Base-by-base conservation (phyloP, 2,888 invertebrate species). In the Leistus spinibarbis region DNA sequence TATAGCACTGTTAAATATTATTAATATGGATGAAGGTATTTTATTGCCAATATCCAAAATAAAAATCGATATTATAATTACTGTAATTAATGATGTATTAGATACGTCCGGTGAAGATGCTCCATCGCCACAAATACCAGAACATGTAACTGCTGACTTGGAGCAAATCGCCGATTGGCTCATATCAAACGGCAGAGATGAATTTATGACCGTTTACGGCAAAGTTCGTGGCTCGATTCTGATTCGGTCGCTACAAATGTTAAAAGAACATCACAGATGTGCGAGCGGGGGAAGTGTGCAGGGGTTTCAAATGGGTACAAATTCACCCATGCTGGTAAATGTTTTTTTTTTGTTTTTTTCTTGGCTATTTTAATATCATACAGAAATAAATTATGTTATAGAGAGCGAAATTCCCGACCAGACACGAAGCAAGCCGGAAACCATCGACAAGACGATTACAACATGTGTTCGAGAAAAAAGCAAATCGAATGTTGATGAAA, bases 121-220 rank as follows among this genome's bases (percentile, higher is more conserved):
- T 22, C 88, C 89, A 1, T 88, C 92, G 20, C 90, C 90, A 71
- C 92, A 92, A 81, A 87, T 95, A 67, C 91, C 94, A 0, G 91
- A 92, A 80, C 89, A 89, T 79, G 90, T 91, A 0, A 86, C 92
- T 69, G 90, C 90, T 70, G 92, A 94, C 79, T 87, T 97, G 80
- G 90, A 92, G 7, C 91, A 91, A 71, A 94, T 97, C 76, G 93
- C 96, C 0, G 90, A 89, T 64, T 98, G 98, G 98, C 88, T 98
- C 22, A 91, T 95, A 79, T 91, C 91, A 77, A 91, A 94, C 82
- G 89, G 91, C 76, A 88, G 92, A 54, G 90, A 91, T 78, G 93
- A 93, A 81, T 94, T 92, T 81, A 90, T 93, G 78, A 91, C 92
- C 79, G 91, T 93, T 19, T 95, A 94, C 83, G 91, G 93, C 1